Base-by-base conservation (phyloP, 1,140 invertebrate species). In the Wasmannia auropunctata region DNA sequence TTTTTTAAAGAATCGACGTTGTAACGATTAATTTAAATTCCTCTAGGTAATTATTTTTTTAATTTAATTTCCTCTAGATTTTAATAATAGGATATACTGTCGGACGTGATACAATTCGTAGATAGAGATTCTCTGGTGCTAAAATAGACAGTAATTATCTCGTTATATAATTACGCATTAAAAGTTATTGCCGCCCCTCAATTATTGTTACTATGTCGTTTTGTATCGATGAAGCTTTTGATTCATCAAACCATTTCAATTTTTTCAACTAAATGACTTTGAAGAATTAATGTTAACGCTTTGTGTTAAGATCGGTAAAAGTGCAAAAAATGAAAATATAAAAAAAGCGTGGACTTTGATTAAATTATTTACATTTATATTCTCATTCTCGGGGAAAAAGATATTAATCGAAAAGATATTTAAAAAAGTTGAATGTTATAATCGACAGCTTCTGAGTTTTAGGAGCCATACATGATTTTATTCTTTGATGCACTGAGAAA, bases 121-220 rank as follows among this genome's bases (percentile, higher is more conserved):
- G 25, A 31, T 34, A 63, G 75, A 79, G 75, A 43, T 37, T 54
- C 43, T n/a, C 43, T 10, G n/a, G 7, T 28, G 22, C 31, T 67
- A 80, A 80, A 80, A 80, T 80, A 79, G 76, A 54, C 31, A 7
- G 76, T 79, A 31, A 80, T 80, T 80, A 80, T 34, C 37, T 51
- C 31, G n/a, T 79, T 65, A 65, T 67, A 37, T 51, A 79, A 79
- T 34, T 49, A 37, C 16, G 16, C 37, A 28, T 80, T 37, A 25
- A 43, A 40, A 69, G 22, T 37, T 69, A 49, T 31, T 56, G 28
- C 25, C 16, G 72, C 22, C n/a, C 2, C 46, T 54, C 40, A 40
- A 43, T 22, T 46, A 63, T 58, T 10, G 4, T 58, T 1, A 4
- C 8, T 40, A n/a, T 31, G 25, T 10, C 4, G 5, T 5, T 60